These are phyloP conservation scores for Polypterus senegalus DNA, from an alignment of 2,113 vertebrate genomes.

Conservation along the genomic window DNA sequence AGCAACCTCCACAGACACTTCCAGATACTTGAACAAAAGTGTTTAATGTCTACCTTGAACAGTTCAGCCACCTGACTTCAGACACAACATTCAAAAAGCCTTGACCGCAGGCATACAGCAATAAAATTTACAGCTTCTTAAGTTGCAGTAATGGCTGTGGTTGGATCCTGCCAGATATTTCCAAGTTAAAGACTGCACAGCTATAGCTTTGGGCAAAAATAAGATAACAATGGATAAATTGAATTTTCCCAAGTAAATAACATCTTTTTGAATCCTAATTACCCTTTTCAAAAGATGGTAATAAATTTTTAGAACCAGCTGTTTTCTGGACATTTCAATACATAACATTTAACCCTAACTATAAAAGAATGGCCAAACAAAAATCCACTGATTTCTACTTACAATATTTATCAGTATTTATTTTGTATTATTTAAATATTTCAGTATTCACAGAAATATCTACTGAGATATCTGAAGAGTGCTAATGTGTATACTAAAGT, in stretches of 20 bases:
- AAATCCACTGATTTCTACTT: too few species aligned
- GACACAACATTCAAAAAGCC: slow-evolving; percentile 51
- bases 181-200: slow-evolving; percentile 8
- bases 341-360: background rate
- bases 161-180: slow-evolving; percentile 34
- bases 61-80: slow-evolving; percentile 56
- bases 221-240: slow-evolving; percentile 28
- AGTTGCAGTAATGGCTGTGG: slow-evolving; percentile 29
- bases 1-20: slow-evolving; percentile 45
- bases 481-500: too few species aligned
- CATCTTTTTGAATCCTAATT: slow-evolving; percentile 27
- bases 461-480: too few species aligned
- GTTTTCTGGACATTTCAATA: slow-evolving; percentile 15
- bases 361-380: too few species aligned
- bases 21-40: slow-evolving; percentile 46
- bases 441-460: too few species aligned
- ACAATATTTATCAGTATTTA: too few species aligned
- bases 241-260: slow-evolving; percentile 25
- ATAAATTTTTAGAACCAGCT: slow-evolving; percentile 20
- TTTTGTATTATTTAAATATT: too few species aligned
- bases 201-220: slow-evolving; percentile 19
- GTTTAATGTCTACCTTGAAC: slow-evolving; percentile 59
- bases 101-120: slow-evolving; percentile 42
- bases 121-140: slow-evolving; percentile 66
- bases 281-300: slow-evolving; percentile 27